phyloP scores from a whole-genome alignment of 2,888 invertebrate species.

The Ichneumoninae sp. region DNA sequence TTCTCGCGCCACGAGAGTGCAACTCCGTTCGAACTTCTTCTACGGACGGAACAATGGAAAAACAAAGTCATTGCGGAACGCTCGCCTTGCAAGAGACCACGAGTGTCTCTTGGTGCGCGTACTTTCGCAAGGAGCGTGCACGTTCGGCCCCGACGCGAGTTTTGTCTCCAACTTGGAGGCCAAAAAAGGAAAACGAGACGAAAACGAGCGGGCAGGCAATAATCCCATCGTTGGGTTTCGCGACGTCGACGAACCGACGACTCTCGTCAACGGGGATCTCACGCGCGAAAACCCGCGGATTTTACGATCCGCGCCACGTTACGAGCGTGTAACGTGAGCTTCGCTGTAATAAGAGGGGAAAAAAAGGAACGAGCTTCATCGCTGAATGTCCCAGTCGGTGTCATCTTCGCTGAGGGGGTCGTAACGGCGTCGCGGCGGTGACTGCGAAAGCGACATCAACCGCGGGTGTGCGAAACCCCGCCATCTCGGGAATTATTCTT shows the following conservation, averaged over 20 bases:
- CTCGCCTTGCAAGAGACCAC: not conserved
- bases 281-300: slow-evolving; percentile 43
- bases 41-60: slow-evolving; percentile 48
- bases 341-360: slow-evolving; percentile 10
- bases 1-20: slow-evolving; percentile 53
- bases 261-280: slow-evolving; percentile 42
- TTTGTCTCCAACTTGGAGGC: not conserved
- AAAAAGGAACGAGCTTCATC: slow-evolving; percentile 22
- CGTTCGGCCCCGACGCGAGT: not conserved
- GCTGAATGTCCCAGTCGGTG: slow-evolving; percentile 36
- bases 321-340: slow-evolving; percentile 59
- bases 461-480: slow-evolving; percentile 15
- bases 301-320: slow-evolving; percentile 47
- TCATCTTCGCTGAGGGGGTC: slow-evolving; percentile 40
- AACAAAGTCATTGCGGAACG: slow-evolving; percentile 44
- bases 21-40: slow-evolving; percentile 37
- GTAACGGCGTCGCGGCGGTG: slow-evolving; percentile 23
- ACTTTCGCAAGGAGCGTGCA: not conserved
- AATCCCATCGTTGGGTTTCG: slow-evolving; percentile 38
- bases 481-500: slow-evolving; percentile 59
- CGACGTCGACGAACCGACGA: slow-evolving; percentile 17
- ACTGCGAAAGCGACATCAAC: slow-evolving; percentile 42
- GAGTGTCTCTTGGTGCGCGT: not conserved
- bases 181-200: not conserved
- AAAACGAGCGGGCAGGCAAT: slow-evolving; percentile 19